phyloP scores from a whole-genome alignment of 2,797 vertebrate species.

The Trachops cirrhosus region DNA sequence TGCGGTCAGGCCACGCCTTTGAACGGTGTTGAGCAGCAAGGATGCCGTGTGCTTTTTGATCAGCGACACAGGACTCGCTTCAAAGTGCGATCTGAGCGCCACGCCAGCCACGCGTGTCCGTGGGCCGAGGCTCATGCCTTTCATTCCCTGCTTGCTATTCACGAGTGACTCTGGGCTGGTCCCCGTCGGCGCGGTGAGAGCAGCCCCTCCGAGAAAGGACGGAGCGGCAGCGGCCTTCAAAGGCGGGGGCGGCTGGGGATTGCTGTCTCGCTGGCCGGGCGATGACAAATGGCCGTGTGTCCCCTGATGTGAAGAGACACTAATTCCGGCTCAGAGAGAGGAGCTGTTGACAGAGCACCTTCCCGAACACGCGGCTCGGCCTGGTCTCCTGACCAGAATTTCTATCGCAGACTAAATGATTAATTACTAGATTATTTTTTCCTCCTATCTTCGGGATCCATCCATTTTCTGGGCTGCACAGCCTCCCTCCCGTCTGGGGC shows the following conservation, averaged over 20 bases:
- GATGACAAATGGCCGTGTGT: background rate
- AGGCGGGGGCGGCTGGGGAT: background rate
- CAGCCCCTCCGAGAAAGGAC: background rate
- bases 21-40: rapidly evolving
- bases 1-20: rapidly evolving
- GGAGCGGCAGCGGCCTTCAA: background rate
- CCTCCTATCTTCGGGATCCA: background rate
- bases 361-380: background rate
- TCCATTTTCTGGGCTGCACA: rapidly evolving
- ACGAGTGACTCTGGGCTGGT: too few species aligned
- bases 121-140: rapidly evolving
- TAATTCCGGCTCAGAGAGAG: background rate
- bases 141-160: too few species aligned
- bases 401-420: background rate
- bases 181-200: background rate
- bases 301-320: background rate
- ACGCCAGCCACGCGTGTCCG: rapidly evolving
- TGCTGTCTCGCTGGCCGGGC: background rate
- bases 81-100: rapidly evolving
- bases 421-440: background rate
- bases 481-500: background rate
- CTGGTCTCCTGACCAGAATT: background rate
- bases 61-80: background rate
- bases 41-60: background rate
- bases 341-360: background rate